Percentiles rank a stretch among this genome's conserved stretches.
phyloP scores from a whole-genome alignment of 2,888 invertebrate genomes.

The Cataglyphis cursor region DNA sequence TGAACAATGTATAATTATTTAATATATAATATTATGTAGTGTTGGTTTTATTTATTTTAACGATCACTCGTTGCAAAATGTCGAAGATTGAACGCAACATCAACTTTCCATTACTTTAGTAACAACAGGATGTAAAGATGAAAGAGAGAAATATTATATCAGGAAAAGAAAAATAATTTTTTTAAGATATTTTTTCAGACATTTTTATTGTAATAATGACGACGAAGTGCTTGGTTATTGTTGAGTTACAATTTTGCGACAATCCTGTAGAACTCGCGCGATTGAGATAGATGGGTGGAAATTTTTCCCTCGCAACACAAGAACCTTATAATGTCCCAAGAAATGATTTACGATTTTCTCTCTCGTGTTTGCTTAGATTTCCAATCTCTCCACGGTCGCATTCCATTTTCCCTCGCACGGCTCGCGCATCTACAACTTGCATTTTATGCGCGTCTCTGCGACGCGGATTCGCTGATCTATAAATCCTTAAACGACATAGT shows the following conservation, averaged over 20 bases:
- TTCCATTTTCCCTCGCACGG: slow-evolving; percentile 37
- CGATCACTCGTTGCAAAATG: slow-evolving; percentile 23
- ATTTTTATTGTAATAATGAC: neutral
- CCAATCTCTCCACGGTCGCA: slow-evolving; percentile 31
- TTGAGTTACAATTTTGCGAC: slow-evolving; percentile 30
- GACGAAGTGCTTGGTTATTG: slow-evolving; percentile 15
- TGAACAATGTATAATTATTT: slow-evolving; percentile 7
- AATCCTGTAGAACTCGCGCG: neutral
- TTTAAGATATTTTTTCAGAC: neutral
- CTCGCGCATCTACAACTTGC: slow-evolving; percentile 29
- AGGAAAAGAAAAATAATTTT: neutral
- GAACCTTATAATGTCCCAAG: slow-evolving; percentile 29
- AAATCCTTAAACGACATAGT: slow-evolving; percentile 43
- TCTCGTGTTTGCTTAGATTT: slow-evolving; percentile 32
- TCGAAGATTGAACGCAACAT: neutral
- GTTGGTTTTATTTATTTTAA: neutral
- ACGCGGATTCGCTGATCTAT: slow-evolving; percentile 37
- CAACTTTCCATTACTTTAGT: neutral
- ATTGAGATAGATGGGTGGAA: slow-evolving; percentile 40
- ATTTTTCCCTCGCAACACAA: slow-evolving; percentile 1
- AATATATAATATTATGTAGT: neutral
- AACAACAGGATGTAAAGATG: neutral
- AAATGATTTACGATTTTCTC: slow-evolving; percentile 48
- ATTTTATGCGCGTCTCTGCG: slow-evolving; percentile 34
- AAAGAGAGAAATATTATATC: neutral